Conservation (phyloP, 2,888 invertebrate genomes). For the Acanthopleura granulata region DNA sequence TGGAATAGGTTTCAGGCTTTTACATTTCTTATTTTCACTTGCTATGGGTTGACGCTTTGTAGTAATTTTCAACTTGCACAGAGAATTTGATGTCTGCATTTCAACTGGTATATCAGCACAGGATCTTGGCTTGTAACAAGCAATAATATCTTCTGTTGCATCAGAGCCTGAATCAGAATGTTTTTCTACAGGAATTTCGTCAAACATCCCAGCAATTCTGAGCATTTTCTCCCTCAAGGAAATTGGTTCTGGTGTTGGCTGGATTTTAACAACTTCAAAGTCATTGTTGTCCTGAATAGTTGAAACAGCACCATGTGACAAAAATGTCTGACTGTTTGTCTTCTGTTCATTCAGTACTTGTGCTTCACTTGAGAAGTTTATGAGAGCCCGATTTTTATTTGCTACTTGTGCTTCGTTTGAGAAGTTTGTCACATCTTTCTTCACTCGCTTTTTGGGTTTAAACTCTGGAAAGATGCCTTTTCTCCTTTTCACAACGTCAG, state of each 20-base stretch:
- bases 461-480: slow-evolving; percentile 42
- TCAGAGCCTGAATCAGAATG: slow-evolving; percentile 21
- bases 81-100: no score
- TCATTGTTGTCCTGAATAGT: background rate
- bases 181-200: background rate
- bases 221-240: slow-evolving; percentile 1
- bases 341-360: background rate
- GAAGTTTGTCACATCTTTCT: background rate
- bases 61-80: no score
- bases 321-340: background rate
- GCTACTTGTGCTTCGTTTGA: background rate
- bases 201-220: background rate
- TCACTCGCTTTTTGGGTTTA: slow-evolving; percentile 23
- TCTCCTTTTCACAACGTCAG: slow-evolving; percentile 36
- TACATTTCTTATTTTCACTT: no score
- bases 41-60: no score
- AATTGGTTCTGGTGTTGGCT: background rate
- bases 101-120: no score
- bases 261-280: slow-evolving; percentile 13
- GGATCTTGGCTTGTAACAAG: background rate
- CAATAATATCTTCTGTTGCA: slow-evolving; percentile 28
- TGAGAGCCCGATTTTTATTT: background rate
- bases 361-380: background rate
- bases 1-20: no score
- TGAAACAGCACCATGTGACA: background rate